These are phyloP conservation scores for Pegoplata infirma DNA, from an alignment of 2,888 invertebrate species.

Conservation along the genomic window DNA sequence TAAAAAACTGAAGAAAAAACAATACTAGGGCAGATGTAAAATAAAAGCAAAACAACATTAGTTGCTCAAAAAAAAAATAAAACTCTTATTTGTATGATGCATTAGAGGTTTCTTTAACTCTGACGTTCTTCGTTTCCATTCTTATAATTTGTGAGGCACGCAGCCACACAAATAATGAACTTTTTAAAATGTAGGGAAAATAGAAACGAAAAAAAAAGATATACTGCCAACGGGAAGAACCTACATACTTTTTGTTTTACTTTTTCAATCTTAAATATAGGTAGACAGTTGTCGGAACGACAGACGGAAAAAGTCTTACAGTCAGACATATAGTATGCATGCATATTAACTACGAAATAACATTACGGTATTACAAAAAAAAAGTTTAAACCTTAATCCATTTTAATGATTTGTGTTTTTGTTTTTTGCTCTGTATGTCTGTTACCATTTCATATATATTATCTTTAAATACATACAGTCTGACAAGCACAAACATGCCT, in stretches of 20 bases:
- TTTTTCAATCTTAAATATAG: neutral
- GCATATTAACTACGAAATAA: slow-evolving; percentile 16
- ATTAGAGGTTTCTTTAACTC: too few relatives aligned
- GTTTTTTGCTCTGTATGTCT: neutral
- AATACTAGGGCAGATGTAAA: slow-evolving; percentile 8
- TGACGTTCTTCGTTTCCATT: neutral
- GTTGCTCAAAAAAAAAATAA: slow-evolving; percentile 16
- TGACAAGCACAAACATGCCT: neutral
- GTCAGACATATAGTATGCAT: slow-evolving; percentile 6
- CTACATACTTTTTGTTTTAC: slow-evolving; percentile 1
- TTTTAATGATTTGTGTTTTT: slow-evolving; percentile 48
- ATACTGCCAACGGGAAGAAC: slow-evolving; percentile 37
- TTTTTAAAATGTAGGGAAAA: slow-evolving; percentile 25
- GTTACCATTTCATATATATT: neutral
- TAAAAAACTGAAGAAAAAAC: neutral
- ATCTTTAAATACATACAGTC: neutral
- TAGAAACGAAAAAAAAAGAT: neutral
- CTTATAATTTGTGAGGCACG: neutral
- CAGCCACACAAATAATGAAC: slow-evolving; percentile 22
- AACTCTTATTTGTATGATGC: neutral
- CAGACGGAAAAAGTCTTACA: neutral
- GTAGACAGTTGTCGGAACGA: too few relatives aligned
- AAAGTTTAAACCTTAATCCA: slow-evolving; percentile 49
- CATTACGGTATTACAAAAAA: slow-evolving; percentile 26
- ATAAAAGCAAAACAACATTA: neutral